Evolutionary conservation across 2,797 vertebrate species (phyloP), one percentile per base, ranked within the genome.

Genomic region (Hypotaenidia okinawae): DNA sequence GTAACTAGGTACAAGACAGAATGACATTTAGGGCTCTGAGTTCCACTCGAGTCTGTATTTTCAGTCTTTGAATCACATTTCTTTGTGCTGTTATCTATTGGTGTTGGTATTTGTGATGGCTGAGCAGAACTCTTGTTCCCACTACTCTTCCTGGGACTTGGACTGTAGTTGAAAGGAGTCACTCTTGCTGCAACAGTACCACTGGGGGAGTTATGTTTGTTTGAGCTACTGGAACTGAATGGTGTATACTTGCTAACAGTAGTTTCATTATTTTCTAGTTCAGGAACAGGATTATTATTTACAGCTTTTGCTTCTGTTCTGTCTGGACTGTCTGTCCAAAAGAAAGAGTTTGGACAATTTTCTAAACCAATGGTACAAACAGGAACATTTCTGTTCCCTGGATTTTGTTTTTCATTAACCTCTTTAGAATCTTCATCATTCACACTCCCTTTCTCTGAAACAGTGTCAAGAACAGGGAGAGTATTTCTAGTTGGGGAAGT

Each of bases 141-240:
- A 32, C 95, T 98, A 95, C 98, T 98, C 96, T 99, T 99, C 81
- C 99, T 98, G 1, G 98, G 98, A 84, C 99, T 99, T 2, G 99
- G 99, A 14, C 98, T 99, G 93, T 99, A 99, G 95, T 99, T 99
- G 94, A 99, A 99, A 75, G 99, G 99, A 78, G 98, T 99, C 76
- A 99, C 99, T 37, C 99, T 97, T 13, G 98, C 99, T 13, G 99
- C 99, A 64, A 99, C 98, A 4, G 98, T 97, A 70, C 98, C 98
- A 93, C 97, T 98, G 17, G 98, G 98, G 41, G 98, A 98, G 83
- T 97, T 98, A 94, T 99, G 98, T 93, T 98, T 99, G 96, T 98
- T 98, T 66, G 98, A 98, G 89, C 97, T 98, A 88, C 98, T 98
- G 19, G 98, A 98, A 96, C 98, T 98, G 87, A 98, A 98, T 25